Evolutionary conservation across 2,113 vertebrate species (phyloP).

Genomic region (Centropus bengalensis): DNA sequence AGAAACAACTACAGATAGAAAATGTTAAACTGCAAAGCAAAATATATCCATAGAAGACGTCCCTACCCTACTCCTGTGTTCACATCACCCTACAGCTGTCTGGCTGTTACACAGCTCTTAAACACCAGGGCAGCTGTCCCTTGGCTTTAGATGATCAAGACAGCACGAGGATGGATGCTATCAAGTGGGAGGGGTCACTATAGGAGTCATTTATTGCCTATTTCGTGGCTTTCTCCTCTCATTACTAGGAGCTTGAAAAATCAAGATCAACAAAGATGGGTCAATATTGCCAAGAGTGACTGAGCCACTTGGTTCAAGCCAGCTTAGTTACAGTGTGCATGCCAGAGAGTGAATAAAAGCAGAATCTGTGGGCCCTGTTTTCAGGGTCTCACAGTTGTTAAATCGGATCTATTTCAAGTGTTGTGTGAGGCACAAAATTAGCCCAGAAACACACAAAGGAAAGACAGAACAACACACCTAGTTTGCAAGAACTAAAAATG

Average conservation of each 20-base stretch:
- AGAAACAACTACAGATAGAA: conserved; percentile 16
- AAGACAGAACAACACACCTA: background rate
- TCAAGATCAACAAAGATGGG: background rate
- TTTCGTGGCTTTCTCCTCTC: background rate
- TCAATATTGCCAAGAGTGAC: background rate
- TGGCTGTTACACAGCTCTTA: background rate
- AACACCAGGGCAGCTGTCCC: background rate
- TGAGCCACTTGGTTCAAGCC: background rate
- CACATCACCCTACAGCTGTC: background rate
- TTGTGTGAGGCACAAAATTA: background rate
- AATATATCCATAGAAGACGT: background rate
- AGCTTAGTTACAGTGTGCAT: background rate
- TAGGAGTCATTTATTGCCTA: background rate
- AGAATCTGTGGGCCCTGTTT: background rate
- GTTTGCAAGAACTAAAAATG: background rate
- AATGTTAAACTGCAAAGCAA: background rate
- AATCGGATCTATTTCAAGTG: background rate
- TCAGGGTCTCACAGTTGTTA: background rate
- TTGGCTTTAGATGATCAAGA: background rate
- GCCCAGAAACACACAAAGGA: background rate
- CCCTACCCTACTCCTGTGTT: background rate
- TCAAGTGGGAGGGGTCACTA: background rate
- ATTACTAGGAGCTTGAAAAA: background rate
- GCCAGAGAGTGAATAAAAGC: background rate
- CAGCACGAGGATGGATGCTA: background rate